phyloP scores from a whole-genome alignment of 2,113 vertebrate genomes.

The Ifrita kowaldi region DNA sequence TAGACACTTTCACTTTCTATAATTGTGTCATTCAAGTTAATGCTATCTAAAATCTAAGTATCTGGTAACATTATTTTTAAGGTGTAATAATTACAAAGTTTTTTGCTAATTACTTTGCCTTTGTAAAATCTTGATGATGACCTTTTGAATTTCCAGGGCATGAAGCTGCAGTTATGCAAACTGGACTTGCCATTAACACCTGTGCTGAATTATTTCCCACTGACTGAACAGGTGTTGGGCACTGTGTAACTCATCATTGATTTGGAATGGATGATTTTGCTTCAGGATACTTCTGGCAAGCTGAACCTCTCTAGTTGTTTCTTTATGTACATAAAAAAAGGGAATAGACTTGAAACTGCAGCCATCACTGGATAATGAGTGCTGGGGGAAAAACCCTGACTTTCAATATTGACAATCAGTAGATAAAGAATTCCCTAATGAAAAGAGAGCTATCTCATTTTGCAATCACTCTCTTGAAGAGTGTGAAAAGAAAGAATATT shows the following conservation, averaged over 20 bases:
- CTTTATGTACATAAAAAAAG: neutral
- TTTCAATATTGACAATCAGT: neutral
- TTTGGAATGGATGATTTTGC: neutral
- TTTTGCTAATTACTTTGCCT: neutral
- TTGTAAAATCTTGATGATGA: neutral
- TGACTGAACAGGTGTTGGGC: conserved; percentile 1
- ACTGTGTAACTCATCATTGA: neutral
- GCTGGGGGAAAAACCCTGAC: neutral
- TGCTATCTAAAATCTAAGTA: neutral
- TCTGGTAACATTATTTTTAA: neutral
- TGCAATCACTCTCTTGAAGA: neutral
- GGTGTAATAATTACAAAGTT: neutral
- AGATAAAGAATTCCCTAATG: neutral
- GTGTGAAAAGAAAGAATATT: neutral
- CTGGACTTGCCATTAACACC: neutral
- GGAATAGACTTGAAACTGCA: neutral
- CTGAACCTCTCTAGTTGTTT: neutral
- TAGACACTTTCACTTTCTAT: neutral
- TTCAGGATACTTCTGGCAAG: neutral
- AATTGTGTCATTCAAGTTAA: neutral
- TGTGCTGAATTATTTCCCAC: neutral
- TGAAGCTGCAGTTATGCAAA: neutral
- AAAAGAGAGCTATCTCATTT: neutral
- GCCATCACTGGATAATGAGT: neutral
- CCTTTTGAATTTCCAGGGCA: neutral